Conservation (phyloP, 2,113 vertebrate species). For the Heterochromis multidens region DNA sequence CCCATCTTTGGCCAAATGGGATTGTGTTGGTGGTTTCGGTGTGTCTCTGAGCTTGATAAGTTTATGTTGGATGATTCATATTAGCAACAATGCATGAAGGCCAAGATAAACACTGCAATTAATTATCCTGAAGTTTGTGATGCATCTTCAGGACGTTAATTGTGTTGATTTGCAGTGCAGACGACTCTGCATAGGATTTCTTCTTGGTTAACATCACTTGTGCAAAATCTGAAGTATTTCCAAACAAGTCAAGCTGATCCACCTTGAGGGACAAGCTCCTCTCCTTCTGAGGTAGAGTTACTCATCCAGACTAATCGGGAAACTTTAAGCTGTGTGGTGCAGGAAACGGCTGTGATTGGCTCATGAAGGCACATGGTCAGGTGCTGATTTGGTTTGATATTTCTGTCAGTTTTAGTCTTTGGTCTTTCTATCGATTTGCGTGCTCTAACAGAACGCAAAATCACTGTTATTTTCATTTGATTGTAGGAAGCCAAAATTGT, state of each 20-base stretch:
- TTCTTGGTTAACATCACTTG: background rate
- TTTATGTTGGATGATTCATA: background rate
- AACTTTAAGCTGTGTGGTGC: background rate
- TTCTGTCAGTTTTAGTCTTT: too few species aligned
- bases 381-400: background rate
- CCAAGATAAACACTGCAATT: background rate
- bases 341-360: background rate
- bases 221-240: background rate
- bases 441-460: too few species aligned
- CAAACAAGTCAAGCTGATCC: too few species aligned
- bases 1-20: too few species aligned
- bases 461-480: background rate
- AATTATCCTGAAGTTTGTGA: background rate
- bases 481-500: background rate
- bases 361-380: background rate
- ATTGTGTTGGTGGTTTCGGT: too few species aligned
- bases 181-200: background rate
- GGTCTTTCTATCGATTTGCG: background rate
- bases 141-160: background rate
- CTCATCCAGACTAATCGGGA: background rate
- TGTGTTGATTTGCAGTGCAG: background rate
- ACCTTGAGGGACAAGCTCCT: background rate
- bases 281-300: fast-evolving
- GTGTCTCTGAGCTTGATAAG: too few species aligned
- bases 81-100: too few species aligned